Evolutionary conservation across 1,140 invertebrate genomes (phyloP).

Genomic region (Amyelois transitella): DNA sequence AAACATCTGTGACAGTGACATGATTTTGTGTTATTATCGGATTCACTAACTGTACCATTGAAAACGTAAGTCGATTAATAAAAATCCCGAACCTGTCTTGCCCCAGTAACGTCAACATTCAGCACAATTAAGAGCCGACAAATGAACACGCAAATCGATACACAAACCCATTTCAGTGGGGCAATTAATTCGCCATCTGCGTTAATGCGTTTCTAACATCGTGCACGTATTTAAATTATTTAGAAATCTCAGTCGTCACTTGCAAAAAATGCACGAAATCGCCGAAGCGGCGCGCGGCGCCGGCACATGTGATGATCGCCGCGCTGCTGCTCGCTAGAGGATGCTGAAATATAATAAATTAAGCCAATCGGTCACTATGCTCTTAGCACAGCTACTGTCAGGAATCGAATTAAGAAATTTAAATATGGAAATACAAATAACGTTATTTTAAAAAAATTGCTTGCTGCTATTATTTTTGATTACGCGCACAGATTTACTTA

Average conservation of each 20-base stretch:
- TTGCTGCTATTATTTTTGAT: too few species aligned
- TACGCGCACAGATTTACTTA: too few species aligned
- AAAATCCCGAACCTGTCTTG: background rate
- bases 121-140: background rate
- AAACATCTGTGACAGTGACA: conserved; percentile 61
- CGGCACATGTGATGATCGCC: conserved; percentile 15
- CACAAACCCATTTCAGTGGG: conserved; percentile 50
- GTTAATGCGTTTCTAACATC: conserved; percentile 34
- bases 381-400: too few species aligned
- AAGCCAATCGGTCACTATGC: background rate
- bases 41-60: conserved; percentile 50
- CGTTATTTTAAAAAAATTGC: too few species aligned
- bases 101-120: background rate
- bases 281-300: conserved; percentile 42
- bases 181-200: conserved; percentile 44
- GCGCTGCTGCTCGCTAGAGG: conserved; percentile 6
- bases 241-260: conserved; percentile 64
- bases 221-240: conserved; percentile 71
- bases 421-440: too few species aligned
- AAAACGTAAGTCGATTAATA: conserved; percentile 47
- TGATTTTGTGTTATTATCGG: conserved; percentile 60
- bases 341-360: background rate
- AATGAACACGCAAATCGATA: conserved; percentile 34
- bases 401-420: too few species aligned
- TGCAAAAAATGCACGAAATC: conserved; percentile 65